Conservation (phyloP, 2,797 vertebrate species). For the Petrocephalus sullivani region DNA sequence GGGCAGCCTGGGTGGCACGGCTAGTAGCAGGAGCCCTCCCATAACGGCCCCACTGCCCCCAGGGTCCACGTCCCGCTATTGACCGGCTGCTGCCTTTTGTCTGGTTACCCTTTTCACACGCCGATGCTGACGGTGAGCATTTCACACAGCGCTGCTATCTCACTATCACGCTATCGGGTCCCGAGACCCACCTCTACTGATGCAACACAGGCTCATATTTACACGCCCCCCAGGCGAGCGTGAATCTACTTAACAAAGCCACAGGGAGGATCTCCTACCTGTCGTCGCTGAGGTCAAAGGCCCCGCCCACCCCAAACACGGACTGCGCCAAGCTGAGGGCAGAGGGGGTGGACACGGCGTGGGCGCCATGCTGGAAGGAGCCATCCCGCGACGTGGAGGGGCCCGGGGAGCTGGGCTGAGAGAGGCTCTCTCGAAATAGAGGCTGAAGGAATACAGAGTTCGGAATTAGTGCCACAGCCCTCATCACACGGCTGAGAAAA, state of each 20-base stretch:
- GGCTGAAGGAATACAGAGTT: slow-evolving; percentile 13
- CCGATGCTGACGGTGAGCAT: not conserved
- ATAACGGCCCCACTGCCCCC: not conserved
- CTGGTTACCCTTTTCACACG: not conserved
- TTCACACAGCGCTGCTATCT: slow-evolving; percentile 1
- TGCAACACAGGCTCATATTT: not conserved
- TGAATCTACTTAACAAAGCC: not conserved
- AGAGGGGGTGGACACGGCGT: slow-evolving; percentile 51
- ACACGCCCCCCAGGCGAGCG: not conserved
- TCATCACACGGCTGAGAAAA: not conserved
- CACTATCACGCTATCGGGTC: not conserved
- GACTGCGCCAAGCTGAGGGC: slow-evolving; percentile 63
- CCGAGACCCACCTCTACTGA: not conserved
- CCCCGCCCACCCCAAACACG: slow-evolving; percentile 59
- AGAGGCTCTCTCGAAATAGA: slow-evolving; percentile 42
- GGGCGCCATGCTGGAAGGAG: slow-evolving; percentile 44
- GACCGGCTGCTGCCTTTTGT: not conserved
- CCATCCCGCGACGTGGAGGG: slow-evolving; percentile 47
- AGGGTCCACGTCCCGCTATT: not conserved
- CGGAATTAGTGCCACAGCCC: not conserved
- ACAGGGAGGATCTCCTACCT: slow-evolving; percentile 49
- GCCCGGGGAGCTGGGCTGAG: slow-evolving; percentile 59
- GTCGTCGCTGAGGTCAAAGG: slow-evolving; percentile 58
- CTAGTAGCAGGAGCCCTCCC: not conserved
- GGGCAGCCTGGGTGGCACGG: not conserved